Percentiles rank a stretch among this genome's conserved stretches.
Conservation (phyloP, 2,797 vertebrate species). For the Cheirogaleus major region DNA sequence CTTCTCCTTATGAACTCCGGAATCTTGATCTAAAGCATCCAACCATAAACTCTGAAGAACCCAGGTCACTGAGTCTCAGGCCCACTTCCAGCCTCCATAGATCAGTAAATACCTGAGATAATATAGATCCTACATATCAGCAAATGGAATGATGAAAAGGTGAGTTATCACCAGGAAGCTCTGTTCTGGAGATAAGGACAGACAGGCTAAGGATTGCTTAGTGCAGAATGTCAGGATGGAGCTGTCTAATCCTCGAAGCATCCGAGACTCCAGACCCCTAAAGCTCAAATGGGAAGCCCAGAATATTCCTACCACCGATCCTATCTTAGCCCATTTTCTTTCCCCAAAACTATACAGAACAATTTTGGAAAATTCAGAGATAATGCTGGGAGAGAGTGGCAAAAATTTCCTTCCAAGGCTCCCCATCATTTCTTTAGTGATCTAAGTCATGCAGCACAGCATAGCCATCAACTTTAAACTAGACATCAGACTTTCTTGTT, state of each 20-base stretch:
- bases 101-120: slow-evolving; percentile 23
- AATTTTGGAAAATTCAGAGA: neutral
- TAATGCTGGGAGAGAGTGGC: neutral
- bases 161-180: slow-evolving; percentile 3
- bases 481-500: neutral
- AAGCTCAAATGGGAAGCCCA: neutral
- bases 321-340: slow-evolving; percentile 21
- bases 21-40: neutral
- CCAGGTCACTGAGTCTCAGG: neutral
- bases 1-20: slow-evolving; percentile 5
- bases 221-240: neutral
- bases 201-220: slow-evolving; percentile 7
- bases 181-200: slow-evolving; percentile 32
- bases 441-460: neutral
- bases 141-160: slow-evolving; percentile 21
- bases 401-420: slow-evolving; percentile 39
- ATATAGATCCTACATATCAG: neutral
- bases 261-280: neutral
- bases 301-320: neutral
- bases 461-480: slow-evolving; percentile 37
- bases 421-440: neutral
- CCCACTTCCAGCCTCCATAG: neutral
- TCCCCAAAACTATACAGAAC: neutral
- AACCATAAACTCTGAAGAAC: slow-evolving; percentile 14
- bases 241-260: neutral